Evolutionary conservation across 2,888 invertebrate species (phyloP), one percentile per base, ranked within the genome.

Genomic region (Dryobota labecula): DNA sequence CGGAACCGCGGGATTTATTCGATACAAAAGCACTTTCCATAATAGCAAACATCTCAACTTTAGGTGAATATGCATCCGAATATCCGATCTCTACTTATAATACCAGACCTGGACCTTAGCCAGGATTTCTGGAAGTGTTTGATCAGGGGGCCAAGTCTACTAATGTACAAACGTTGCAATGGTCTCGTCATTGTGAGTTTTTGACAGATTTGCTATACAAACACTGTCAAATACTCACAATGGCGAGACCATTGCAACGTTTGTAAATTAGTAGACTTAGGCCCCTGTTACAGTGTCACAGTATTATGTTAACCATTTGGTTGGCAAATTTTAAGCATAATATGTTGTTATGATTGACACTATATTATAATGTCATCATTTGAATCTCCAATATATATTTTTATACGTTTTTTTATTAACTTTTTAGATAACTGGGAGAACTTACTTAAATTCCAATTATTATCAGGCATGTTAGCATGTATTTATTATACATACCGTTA

Each of bases 311-410:
- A 51, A 51, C 43, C 20, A 60, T 38, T 5, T 45, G 24, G n/a
- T 49, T 47, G 15, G 47, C n/a, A 33, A 4, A 30, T 62, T 38
- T 47, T 51, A 58, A 9, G 15, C 24, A 4, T 20, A 20, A 7
- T 30, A 27, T 41, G 36, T 38, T 20, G 18, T 13, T 33, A 66
- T 13, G 27, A 27, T 38, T 41, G 41, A 36, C 33, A 24, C 53
- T 61, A 38, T 57, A 9, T 56, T 7, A 71, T 30, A 57, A 57
- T 65, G 41, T 36, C 47, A 30, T 75, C n/a, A 24, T 30, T 45
- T 20, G 36, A 66, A 66, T 75, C 57, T 66, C 49, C 13, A 43
- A 30, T 30, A 51, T 43, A 53, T 45, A 54, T 24, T 75, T 33
- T 27, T 38, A 38, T 73, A 71, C 20, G 2, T 24, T 53, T 61